Evolutionary conservation across 2,113 vertebrate genomes (phyloP).

Genomic region (Leptobrachium leishanense): DNA sequence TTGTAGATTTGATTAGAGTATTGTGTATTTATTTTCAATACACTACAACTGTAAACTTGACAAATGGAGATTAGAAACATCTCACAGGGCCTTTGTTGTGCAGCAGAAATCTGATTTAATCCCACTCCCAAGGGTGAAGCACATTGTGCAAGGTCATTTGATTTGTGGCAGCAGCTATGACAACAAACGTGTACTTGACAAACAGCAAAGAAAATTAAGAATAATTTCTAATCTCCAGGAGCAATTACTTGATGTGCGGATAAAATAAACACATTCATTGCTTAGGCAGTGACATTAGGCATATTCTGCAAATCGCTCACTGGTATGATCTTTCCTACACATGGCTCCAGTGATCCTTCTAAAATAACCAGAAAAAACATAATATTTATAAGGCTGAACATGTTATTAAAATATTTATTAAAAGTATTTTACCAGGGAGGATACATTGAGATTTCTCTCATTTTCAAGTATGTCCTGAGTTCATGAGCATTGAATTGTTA

Average conservation of each 20-base stretch:
- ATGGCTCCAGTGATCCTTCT: too few relatives aligned
- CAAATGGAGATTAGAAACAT: constrained; percentile 7
- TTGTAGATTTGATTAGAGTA: not conserved
- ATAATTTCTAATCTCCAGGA: constrained; percentile 70
- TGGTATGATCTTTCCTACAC: constrained; percentile 45
- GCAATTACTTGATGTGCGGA: constrained; percentile 65
- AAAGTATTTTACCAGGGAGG: too few relatives aligned
- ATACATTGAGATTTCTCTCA: too few relatives aligned
- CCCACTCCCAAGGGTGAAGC: constrained; percentile 34
- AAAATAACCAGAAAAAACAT: too few relatives aligned
- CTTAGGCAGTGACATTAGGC: constrained; percentile 58
- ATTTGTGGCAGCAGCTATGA: constrained; percentile 60
- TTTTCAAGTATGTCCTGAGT: too few relatives aligned
- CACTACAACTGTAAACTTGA: constrained; percentile 42
- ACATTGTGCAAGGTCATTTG: constrained; percentile 58
- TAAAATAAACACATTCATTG: constrained; percentile 66
- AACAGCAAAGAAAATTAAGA: constrained; percentile 72
- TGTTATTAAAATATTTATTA: too few relatives aligned
- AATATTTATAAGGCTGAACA: too few relatives aligned
- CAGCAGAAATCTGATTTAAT: constrained; percentile 8
- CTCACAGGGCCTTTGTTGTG: constrained; percentile 19
- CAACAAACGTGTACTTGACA: constrained; percentile 63
- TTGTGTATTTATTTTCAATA: not conserved
- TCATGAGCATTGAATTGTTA: too few relatives aligned
- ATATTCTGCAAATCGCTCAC: constrained; percentile 67